These are phyloP conservation scores for Gasterosteus aculeatus DNA, from an alignment of 2,113 vertebrate genomes.

Conservation along the genomic window DNA sequence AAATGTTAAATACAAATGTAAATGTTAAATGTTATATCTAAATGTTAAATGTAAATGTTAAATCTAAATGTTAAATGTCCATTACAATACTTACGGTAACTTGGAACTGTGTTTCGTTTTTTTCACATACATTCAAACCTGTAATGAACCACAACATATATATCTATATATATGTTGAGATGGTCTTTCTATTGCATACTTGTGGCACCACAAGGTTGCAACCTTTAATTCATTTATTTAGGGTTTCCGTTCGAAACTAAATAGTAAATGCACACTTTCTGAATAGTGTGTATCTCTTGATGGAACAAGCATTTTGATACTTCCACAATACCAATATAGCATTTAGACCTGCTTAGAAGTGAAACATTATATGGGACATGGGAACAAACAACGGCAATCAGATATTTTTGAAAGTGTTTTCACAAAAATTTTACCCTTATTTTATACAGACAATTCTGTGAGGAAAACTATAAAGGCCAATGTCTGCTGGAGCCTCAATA, in stretches of 20 bases:
- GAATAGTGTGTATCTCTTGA: neutral
- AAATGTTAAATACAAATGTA: too few species aligned
- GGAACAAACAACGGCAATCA: neutral
- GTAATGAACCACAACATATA: neutral
- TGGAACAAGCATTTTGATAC: neutral
- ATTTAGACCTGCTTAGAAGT: neutral
- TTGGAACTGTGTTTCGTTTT: too few species aligned
- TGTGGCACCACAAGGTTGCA: neutral
- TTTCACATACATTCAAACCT: neutral
- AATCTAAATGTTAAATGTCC: too few species aligned
- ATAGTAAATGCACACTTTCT: neutral
- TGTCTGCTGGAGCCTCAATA: neutral
- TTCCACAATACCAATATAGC: neutral
- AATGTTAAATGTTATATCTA: too few species aligned
- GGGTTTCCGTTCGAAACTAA: too few species aligned
- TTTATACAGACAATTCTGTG: neutral
- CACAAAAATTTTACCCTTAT: neutral
- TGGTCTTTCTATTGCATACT: neutral
- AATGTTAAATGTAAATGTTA: too few species aligned
- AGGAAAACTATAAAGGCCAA: neutral
- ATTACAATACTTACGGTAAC: too few species aligned
- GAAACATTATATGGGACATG: neutral
- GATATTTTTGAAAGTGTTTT: neutral
- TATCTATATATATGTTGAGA: neutral
- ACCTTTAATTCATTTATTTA: too few species aligned